These are phyloP conservation scores for Cheilosia soror DNA, from an alignment of 2,888 invertebrate species.

Conservation along the genomic window DNA sequence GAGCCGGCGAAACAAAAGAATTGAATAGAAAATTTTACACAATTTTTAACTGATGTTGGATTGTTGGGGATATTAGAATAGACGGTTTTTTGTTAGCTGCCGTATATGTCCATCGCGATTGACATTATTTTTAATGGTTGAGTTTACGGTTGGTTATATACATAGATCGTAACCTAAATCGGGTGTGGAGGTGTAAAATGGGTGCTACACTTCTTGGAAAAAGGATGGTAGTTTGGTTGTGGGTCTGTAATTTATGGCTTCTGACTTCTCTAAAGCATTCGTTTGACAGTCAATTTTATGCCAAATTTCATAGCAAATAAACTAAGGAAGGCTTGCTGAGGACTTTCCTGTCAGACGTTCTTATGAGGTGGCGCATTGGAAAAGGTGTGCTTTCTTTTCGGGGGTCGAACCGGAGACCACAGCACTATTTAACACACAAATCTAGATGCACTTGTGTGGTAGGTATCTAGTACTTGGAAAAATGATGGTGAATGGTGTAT, in stretches of 20 bases:
- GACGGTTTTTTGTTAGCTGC: slow-evolving; percentile 10
- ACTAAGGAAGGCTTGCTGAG: no score
- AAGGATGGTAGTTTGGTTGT: background rate
- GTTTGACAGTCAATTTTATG: no score
- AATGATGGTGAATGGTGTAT: no score
- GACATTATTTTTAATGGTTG: slow-evolving; percentile 63
- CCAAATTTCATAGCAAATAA: no score
- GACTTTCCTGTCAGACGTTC: no score
- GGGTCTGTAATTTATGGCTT: background rate
- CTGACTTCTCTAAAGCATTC: background rate
- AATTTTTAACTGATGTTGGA: slow-evolving; percentile 61
- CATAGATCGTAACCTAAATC: background rate
- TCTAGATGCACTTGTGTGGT: no score
- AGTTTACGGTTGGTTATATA: background rate
- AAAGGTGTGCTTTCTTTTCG: no score
- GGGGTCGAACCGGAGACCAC: no score
- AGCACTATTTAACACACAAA: no score
- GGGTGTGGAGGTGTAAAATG: background rate
- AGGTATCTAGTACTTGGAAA: no score
- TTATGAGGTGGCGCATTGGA: no score
- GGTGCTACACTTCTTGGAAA: slow-evolving; percentile 53
- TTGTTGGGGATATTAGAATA: slow-evolving; percentile 40
- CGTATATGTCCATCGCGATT: slow-evolving; percentile 53
- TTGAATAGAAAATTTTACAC: slow-evolving; percentile 58
- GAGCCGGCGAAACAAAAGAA: slow-evolving; percentile 55